These are phyloP conservation scores for Polydesmus complanatus DNA, from an alignment of 2,888 invertebrate species.

Conservation along the genomic window DNA sequence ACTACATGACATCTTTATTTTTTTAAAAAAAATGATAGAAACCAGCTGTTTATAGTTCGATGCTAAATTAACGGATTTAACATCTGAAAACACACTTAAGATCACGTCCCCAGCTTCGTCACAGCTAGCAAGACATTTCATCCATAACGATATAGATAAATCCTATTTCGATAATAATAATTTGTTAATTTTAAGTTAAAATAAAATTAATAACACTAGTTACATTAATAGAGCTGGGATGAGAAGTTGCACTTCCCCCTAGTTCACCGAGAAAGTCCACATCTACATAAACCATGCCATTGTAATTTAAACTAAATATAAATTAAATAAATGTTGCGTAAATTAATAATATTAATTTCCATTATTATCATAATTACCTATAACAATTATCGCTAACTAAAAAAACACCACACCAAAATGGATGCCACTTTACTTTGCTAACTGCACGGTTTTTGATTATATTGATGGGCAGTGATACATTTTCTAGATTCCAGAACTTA, in stretches of 20 bases:
- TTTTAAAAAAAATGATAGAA: no score
- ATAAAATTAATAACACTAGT: not conserved
- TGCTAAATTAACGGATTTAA: no score
- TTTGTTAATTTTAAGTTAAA: not conserved
- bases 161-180: no score
- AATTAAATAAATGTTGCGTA: not conserved
- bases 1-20: no score
- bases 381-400: not conserved
- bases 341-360: not conserved
- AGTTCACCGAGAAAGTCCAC: not conserved
- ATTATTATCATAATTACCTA: not conserved
- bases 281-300: not conserved
- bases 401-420: slow-evolving; percentile 9
- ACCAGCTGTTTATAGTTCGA: no score
- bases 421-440: not conserved
- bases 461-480: slow-evolving; percentile 4
- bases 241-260: not conserved
- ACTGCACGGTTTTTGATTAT: not conserved
- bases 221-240: not conserved
- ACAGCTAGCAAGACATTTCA: slow-evolving; percentile 10
- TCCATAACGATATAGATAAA: slow-evolving; percentile 8
- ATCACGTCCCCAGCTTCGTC: slow-evolving; percentile 12
- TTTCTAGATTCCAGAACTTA: slow-evolving; percentile 11
- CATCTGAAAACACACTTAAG: no score
- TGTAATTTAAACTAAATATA: not conserved